Conservation (phyloP, 2,113 vertebrate genomes). For the Emydocephalus ijimae region DNA sequence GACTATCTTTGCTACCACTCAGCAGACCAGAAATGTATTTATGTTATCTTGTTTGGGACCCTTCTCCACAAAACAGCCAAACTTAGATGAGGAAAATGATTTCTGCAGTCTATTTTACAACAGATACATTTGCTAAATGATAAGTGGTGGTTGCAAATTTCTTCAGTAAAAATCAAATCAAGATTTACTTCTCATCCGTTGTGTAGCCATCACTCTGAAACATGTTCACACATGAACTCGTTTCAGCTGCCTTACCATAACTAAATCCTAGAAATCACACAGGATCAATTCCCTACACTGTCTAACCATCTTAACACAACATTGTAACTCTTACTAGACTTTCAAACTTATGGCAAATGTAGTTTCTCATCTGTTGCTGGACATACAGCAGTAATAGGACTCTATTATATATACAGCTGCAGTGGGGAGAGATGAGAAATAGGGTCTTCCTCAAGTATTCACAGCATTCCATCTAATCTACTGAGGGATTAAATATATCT, state of each 20-base stretch:
- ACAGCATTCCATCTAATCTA: neutral
- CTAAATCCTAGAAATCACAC: neutral
- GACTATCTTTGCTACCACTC: conserved; percentile 23
- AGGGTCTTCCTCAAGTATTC: neutral
- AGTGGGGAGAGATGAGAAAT: neutral
- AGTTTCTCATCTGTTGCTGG: neutral
- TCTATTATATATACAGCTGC: neutral
- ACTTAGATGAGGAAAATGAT: neutral
- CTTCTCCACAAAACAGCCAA: neutral
- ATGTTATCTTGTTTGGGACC: conserved; percentile 1
- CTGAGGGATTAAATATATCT: neutral
- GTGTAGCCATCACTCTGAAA: neutral
- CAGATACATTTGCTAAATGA: neutral
- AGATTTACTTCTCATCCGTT: neutral
- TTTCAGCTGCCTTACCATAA: neutral
- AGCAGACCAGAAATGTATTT: neutral
- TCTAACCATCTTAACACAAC: neutral
- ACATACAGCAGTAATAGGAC: neutral
- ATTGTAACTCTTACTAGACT: neutral
- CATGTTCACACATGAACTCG: neutral
- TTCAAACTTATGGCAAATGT: neutral
- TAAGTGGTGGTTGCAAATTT: neutral
- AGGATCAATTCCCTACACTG: neutral
- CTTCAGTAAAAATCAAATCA: neutral
- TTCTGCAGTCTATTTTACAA: neutral